A percentile compares a stretch with the other conserved stretches of the same genome.
phyloP scores from a whole-genome alignment of 2,888 invertebrate species.

The Habroteleia sp. region DNA sequence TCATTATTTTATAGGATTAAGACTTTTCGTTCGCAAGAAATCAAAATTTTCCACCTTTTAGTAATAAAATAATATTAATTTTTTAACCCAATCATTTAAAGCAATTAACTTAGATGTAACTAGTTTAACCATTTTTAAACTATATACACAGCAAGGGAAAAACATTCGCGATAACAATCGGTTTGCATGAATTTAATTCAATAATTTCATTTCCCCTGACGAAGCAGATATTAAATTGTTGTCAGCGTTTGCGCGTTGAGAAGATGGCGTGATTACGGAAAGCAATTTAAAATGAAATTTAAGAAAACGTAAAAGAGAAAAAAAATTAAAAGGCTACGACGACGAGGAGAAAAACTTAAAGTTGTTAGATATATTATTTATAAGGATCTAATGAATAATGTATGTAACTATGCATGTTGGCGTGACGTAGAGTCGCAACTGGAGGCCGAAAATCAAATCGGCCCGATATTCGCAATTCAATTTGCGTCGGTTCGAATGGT shows the following conservation, averaged over 20 bases:
- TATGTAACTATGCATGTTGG: conserved; percentile 74
- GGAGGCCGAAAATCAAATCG: conserved; percentile 24
- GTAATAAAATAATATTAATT: too few species aligned
- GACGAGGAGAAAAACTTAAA: conserved; percentile 68
- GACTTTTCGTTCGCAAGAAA: too few species aligned
- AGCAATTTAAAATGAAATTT: conserved; percentile 77
- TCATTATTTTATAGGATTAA: too few species aligned
- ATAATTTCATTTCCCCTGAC: conserved; percentile 21
- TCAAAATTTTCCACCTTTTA: too few species aligned
- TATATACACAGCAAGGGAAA: too few species aligned
- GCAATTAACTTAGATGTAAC: too few species aligned
- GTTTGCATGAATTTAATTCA: too few species aligned
- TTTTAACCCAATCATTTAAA: too few species aligned
- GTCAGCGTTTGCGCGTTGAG: conserved; percentile 67
- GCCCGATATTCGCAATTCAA: conserved; percentile 14
- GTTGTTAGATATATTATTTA: conserved; percentile 80
- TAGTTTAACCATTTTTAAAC: too few species aligned
- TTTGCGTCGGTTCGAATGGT: conserved; percentile 24
- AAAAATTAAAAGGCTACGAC: conserved; percentile 12
- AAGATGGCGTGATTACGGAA: conserved; percentile 77
- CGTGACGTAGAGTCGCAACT: conserved; percentile 68
- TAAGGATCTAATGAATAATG: conserved; percentile 75
- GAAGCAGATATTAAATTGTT: conserved; percentile 30
- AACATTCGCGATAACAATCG: too few species aligned
- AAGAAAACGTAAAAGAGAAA: conserved; percentile 3